Evolutionary conservation across 2,888 invertebrate species (phyloP).

Genomic region (Scaptomyza flava): DNA sequence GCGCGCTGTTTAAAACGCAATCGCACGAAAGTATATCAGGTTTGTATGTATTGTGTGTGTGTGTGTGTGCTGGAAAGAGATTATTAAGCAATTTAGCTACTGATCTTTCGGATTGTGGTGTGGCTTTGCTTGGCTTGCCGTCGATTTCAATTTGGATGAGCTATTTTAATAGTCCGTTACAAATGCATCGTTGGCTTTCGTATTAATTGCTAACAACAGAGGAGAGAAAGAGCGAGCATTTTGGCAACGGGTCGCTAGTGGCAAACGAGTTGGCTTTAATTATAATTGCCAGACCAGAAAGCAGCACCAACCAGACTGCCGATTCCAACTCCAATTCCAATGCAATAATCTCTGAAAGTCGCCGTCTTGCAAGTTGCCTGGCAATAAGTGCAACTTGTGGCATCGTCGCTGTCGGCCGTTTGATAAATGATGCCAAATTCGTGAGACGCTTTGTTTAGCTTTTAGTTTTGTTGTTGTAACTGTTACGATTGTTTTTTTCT

Average conservation of each 20-base stretch:
- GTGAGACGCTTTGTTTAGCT: slow-evolving; percentile 69
- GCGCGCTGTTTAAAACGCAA: slow-evolving; percentile 3
- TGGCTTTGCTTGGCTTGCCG: slow-evolving; percentile 3
- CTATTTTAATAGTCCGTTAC: slow-evolving; percentile 67
- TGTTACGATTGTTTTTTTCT: not conserved
- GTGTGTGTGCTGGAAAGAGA: slow-evolving; percentile 13
- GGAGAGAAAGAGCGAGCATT: slow-evolving; percentile 2
- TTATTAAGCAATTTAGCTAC: slow-evolving; percentile 66
- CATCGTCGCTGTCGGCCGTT: slow-evolving; percentile 26
- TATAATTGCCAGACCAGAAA: slow-evolving; percentile 66
- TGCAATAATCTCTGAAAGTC: slow-evolving; percentile 20
- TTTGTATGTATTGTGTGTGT: not conserved
- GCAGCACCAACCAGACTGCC: slow-evolving; percentile 6
- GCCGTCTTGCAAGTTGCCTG: slow-evolving; percentile 9
- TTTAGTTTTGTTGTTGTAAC: not conserved
- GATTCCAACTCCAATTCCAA: slow-evolving; percentile 28
- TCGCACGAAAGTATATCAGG: slow-evolving; percentile 7
- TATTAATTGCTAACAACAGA: slow-evolving; percentile 61
- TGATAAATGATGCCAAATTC: slow-evolving; percentile 80
- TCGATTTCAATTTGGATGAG: slow-evolving; percentile 68
- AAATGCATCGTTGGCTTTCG: slow-evolving; percentile 47
- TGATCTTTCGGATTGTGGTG: slow-evolving; percentile 31
- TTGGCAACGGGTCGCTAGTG: slow-evolving; percentile 50
- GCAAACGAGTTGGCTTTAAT: slow-evolving; percentile 74
- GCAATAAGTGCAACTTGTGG: slow-evolving; percentile 42